Conservation (phyloP, 37 sponge, comb jelly and placozoan species). For the Lycopodina hypogea region DNA sequence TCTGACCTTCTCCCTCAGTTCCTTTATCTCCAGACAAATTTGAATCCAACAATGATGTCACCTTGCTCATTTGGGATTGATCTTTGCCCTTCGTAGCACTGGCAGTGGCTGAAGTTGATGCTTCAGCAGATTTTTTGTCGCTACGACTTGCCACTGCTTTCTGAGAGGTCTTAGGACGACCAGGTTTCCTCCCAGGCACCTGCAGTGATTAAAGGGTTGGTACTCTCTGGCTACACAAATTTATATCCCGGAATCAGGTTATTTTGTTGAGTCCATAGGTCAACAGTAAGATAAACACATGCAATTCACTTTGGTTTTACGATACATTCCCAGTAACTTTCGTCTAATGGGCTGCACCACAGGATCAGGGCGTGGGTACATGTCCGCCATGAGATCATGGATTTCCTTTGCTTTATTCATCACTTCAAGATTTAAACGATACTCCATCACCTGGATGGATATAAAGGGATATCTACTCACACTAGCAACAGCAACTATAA, state of each 20-base stretch:
- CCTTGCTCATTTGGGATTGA: background rate
- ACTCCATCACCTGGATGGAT: slow-evolving; percentile 14
- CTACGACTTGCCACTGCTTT: too few relatives aligned
- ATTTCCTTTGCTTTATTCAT: slow-evolving; percentile 38
- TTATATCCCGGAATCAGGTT: too few relatives aligned
- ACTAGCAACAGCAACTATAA: too few relatives aligned
- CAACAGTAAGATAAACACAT: too few relatives aligned
- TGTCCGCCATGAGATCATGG: slow-evolving; percentile 24
- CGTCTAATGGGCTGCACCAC: background rate
- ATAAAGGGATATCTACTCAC: background rate
- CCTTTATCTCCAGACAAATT: too few relatives aligned
- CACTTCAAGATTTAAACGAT: slow-evolving; percentile 16
- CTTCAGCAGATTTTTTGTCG: background rate
- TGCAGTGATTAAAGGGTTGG: too few relatives aligned
- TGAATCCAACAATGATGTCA: background rate
- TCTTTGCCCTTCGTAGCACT: background rate
- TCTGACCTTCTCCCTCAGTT: background rate
- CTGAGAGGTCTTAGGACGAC: too few relatives aligned
- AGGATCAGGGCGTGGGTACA: slow-evolving; percentile 3
- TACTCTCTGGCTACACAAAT: too few relatives aligned
- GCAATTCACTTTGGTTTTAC: slow-evolving; percentile 4
- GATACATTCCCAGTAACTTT: background rate
- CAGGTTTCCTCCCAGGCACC: too few relatives aligned
- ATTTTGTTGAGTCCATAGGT: too few relatives aligned
- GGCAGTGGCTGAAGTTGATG: background rate